Percentiles rank a stretch among this genome's conserved stretches.
phyloP scores from a whole-genome alignment of 37 sponge, comb jelly and placozoan genomes.

The Corticium candelabrum region DNA sequence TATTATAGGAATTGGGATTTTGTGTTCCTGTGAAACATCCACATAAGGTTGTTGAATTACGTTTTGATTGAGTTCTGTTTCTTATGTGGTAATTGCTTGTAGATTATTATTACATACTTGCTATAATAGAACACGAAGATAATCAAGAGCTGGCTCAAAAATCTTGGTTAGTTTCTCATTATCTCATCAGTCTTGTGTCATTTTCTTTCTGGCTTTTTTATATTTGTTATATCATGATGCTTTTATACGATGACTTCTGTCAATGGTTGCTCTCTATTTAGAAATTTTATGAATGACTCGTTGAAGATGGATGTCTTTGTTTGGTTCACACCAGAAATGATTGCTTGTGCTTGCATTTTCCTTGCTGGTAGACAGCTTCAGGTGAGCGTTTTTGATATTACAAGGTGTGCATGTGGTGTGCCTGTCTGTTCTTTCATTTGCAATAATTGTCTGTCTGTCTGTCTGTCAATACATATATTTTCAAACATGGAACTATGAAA shows the following conservation, averaged over 20 bases:
- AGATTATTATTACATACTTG: constrained; percentile 67
- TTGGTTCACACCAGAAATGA: constrained; percentile 66
- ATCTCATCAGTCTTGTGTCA: not conserved
- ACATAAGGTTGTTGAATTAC: constrained; percentile 50
- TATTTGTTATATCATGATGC: not conserved
- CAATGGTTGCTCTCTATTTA: not conserved
- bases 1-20: constrained; percentile 80
- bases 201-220: not conserved
- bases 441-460: too few relatives aligned
- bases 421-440: constrained; percentile 76
- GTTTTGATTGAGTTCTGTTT: not conserved
- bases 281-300: constrained; percentile 94
- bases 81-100: not conserved
- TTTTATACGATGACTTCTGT: not conserved
- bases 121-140: constrained; percentile 61
- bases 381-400: constrained; percentile 36
- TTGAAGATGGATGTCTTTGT: constrained; percentile 82
- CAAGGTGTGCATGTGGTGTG: constrained; percentile 88
- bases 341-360: constrained; percentile 93
- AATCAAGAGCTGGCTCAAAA: constrained; percentile 44
- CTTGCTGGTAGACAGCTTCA: constrained; percentile 65
- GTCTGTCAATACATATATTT: too few relatives aligned
- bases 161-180: constrained; percentile 35
- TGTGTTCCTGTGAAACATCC: constrained; percentile 96
- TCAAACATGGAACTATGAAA: too few relatives aligned